A percentile compares a stretch with the other conserved stretches of the same genome.
phyloP scores from a whole-genome alignment of 2,113 vertebrate species.

The Epinephelus lanceolatus region DNA sequence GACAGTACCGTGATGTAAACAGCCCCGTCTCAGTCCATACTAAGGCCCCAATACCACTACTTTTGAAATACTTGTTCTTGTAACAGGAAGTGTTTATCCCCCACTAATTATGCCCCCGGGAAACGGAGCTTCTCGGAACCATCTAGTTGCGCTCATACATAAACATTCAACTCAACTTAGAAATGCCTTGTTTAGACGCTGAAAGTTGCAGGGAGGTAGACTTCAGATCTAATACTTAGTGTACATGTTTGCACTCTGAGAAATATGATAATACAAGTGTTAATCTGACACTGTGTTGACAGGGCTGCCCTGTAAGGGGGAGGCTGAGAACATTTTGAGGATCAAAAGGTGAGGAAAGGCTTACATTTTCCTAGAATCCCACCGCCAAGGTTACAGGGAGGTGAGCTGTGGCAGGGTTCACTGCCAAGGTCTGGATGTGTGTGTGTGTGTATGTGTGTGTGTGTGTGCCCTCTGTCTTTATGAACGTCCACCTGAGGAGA shows the following conservation, averaged over 20 bases:
- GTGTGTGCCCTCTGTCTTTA: conserved; percentile 55
- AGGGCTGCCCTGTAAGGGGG: conserved; percentile 24
- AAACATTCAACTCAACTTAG: conserved; percentile 49
- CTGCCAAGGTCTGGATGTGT: conserved; percentile 64
- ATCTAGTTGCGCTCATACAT: conserved; percentile 53
- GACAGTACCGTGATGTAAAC: conserved; percentile 34
- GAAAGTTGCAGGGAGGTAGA: conserved; percentile 3
- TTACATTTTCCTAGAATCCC: conserved; percentile 67
- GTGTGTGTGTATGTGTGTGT: conserved; percentile 35
- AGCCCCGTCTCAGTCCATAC: conserved; percentile 14
- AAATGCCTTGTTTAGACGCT: conserved; percentile 34
- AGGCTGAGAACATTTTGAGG: conserved; percentile 63
- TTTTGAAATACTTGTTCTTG: conserved; percentile 54
- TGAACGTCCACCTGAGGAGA: conserved; percentile 76
- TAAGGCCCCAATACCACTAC: conserved; percentile 26
- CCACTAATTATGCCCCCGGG: conserved; percentile 68
- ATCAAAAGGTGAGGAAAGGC: conserved; percentile 74
- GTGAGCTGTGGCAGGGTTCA: conserved; percentile 75
- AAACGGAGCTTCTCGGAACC: conserved; percentile 55
- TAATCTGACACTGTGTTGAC: conserved; percentile 64
- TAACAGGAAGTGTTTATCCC: conserved; percentile 61
- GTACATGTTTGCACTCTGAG: conserved; percentile 30
- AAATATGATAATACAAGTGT: conserved; percentile 57
- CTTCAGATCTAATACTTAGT: conserved; percentile 20
- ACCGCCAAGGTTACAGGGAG: conserved; percentile 69